Evolutionary conservation across 2,888 invertebrate genomes (phyloP).

Genomic region (Caradrina clavipalpis): DNA sequence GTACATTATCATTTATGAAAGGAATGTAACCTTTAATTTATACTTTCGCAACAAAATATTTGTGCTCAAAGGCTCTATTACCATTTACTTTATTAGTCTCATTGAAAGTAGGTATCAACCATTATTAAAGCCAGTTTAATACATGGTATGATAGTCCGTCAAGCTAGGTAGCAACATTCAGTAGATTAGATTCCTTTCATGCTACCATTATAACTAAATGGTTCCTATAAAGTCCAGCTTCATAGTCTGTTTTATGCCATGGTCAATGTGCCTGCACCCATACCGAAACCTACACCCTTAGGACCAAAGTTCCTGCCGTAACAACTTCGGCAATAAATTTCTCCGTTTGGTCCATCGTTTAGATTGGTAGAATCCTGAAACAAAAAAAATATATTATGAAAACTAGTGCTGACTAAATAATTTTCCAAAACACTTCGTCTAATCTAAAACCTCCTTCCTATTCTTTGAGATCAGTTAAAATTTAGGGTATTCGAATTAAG

Average conservation of each 20-base stretch:
- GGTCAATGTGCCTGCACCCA: constrained; percentile 97
- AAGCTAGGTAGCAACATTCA: constrained; percentile 79
- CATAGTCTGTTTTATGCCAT: constrained; percentile 93
- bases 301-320: constrained; percentile 97
- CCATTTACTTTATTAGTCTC: constrained; percentile 83
- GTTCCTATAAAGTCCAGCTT: constrained; percentile 88
- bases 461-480: not conserved
- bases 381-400: constrained; percentile 47
- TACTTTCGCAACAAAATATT: constrained; percentile 89
- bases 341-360: constrained; percentile 97
- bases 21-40: constrained; percentile 91
- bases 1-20: constrained; percentile 85
- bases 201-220: constrained; percentile 80
- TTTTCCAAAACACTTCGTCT: not conserved
- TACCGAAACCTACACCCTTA: constrained; percentile 97
- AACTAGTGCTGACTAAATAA: constrained; percentile 1
- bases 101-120: constrained; percentile 85
- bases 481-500: too few species aligned
- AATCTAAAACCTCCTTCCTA: not conserved
- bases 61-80: constrained; percentile 76
- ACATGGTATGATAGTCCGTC: constrained; percentile 84
- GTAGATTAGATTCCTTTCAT: constrained; percentile 86
- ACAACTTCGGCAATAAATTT: constrained; percentile 98
- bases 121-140: constrained; percentile 91
- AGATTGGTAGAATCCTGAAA: constrained; percentile 96